Evolutionary conservation across 2,888 invertebrate genomes (phyloP), one percentile per base, ranked within the genome.

Genomic region (Gymnoscelis rufifasciata): DNA sequence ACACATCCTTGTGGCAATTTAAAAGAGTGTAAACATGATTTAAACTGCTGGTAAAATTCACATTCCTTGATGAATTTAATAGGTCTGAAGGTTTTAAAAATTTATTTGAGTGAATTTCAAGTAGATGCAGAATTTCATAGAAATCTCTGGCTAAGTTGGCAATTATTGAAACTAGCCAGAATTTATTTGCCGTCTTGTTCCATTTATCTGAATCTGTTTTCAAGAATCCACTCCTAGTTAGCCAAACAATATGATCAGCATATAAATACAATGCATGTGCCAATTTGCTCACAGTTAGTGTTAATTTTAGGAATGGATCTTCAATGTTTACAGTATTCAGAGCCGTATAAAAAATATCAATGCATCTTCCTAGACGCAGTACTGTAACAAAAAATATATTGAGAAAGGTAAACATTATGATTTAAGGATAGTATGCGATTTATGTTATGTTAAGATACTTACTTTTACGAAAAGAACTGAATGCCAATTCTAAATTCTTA

Each of bases 381-480:
- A 97, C 97, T 97, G 88, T 36, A 49, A 46, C 12, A 38, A 38
- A 19, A 33, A 12, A 14, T 3, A 6, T 6, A 7, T 26, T 6
- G 3, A 26, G 7, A 26, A n/a, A 4, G 14, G 5, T 15, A 15
- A 11, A 31, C 8, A 14, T 7, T 1, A 8, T 14, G 15, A 7
- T 26, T 26, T 12, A 7, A 12, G 7, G 7, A 10, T 8, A 10
- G 23, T 24, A n/a, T n/a, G n/a, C n/a, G n/a, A n/a, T n/a, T n/a
- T n/a, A n/a, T n/a, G n/a, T n/a, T n/a, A n/a, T 27, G 14, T 15
- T 8, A 26, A 15, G 33, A 10, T 44, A 66, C 68, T 68, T 91
- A 97, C 97, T 89, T 91, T 96, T 96, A 69, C 97, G 90, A 64
- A 96, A 96, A 46, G 95, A 93, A 68, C 96, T 94, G 45, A 97